phyloP scores from a whole-genome alignment of 2,888 invertebrate genomes.

The Rapana venosa region DNA sequence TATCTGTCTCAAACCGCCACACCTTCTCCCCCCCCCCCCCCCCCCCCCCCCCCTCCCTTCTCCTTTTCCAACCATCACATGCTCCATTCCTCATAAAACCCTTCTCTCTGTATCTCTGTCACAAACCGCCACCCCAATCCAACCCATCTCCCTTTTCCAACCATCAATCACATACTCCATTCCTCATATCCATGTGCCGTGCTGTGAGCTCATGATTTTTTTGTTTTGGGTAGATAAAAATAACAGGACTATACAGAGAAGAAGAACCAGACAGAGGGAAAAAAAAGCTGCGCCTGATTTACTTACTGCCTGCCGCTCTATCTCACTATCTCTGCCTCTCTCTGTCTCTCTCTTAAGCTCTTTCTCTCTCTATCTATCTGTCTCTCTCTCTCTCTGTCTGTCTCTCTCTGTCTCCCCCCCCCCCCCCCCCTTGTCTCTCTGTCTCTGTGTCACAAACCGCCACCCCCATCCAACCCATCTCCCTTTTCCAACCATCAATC shows the following conservation, averaged over 20 bases:
- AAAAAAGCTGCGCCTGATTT: too few species aligned
- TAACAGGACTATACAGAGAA: too few species aligned
- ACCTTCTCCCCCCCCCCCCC: too few species aligned
- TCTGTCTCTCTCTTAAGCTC: neutral
- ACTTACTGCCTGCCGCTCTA: neutral
- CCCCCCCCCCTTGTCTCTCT: neutral
- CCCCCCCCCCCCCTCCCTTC: too few species aligned
- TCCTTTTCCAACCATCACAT: neutral
- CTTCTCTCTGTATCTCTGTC: neutral
- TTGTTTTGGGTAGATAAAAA: too few species aligned
- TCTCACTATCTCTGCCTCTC: neutral
- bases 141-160: neutral
- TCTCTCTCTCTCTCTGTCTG: neutral
- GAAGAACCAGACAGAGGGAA: too few species aligned
- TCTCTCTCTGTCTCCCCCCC: too few species aligned
- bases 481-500: neutral
- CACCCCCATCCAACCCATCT: too few species aligned
- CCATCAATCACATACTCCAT: neutral
- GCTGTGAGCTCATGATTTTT: too few species aligned
- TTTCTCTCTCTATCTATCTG: neutral
- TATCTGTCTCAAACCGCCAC: neutral
- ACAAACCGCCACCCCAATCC: neutral
- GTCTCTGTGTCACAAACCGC: neutral
- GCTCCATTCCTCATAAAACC: neutral
- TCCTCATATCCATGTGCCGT: too few species aligned